Base-by-base conservation (phyloP, 2,888 invertebrate genomes). In the Sphaeridia pumilis region DNA sequence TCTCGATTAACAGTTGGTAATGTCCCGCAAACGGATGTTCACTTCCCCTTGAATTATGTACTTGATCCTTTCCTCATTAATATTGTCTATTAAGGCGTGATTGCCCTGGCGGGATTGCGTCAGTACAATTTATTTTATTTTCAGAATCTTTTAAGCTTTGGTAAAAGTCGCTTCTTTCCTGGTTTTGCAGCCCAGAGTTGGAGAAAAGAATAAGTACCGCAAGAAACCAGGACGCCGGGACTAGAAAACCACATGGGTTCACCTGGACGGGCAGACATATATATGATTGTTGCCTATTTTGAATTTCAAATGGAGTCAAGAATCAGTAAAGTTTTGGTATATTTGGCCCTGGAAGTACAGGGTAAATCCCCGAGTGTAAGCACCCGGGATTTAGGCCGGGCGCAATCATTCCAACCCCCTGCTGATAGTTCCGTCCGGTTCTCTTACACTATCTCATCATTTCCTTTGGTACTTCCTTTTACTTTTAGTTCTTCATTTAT, bases 381-480 rank as follows among this genome's bases (percentile, higher is more conserved):
- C 41, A 49, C 49, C 49, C 41, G 49, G 49, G 49, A 49, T 49
- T 49, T 49, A 38, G 49, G 38, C 41, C 49, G 49, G 49, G 38
- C 49, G 49, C 49, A 49, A 49, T 49, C 38, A 49, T 49, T 49
- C 49, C 25, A 2, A 49, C 49, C 49, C 41, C 49, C 49, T 34
- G 35, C 53, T 47, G 47, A 42, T 36, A 42, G 27, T 41, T 28
- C 35, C 41, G 46, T 47, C 31, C 52, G 24, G 21, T 34, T 25
- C 26, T 17, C 49, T 50, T 46, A 35, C 26, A 27, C 45, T 41
- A 35, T 44, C 45, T 42, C 53, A 53, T 49, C 43, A 47, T 51
- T 43, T 45, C 36, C 28, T 4, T 34, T n/a, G 12, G 41, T 20
- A 7, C 44, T 36, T 43, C 43, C 53, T 43, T 41, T 42, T 20